phyloP scores from a whole-genome alignment of 2,113 vertebrate genomes.

The Sturnus vulgaris region DNA sequence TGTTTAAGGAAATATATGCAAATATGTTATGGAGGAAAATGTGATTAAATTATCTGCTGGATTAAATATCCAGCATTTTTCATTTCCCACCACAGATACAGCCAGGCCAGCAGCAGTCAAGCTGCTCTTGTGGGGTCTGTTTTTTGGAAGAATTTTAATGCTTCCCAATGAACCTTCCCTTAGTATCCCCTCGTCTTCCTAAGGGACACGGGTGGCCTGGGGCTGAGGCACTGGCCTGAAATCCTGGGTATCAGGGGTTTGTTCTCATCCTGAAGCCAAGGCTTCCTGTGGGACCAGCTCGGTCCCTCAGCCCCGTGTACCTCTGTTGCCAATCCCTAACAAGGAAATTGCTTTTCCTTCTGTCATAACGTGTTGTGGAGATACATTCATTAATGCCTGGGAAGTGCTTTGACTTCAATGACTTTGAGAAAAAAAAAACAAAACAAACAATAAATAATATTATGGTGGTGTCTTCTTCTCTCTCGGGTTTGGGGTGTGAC shows the following conservation, averaged over 20 bases:
- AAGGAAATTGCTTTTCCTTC: constrained; percentile 66
- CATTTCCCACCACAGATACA: not conserved
- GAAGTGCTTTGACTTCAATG: constrained; percentile 37
- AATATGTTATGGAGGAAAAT: not conserved
- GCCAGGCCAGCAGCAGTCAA: not conserved
- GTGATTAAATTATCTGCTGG: not conserved
- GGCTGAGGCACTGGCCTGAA: constrained; percentile 32
- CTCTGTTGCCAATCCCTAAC: constrained; percentile 54
- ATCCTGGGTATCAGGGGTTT: constrained; percentile 53
- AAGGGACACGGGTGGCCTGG: not conserved
- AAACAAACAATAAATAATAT: not conserved
- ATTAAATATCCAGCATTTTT: not conserved
- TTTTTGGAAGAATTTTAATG: not conserved
- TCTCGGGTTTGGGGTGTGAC: not conserved
- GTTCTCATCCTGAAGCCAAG: constrained; percentile 53
- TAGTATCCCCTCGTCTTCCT: not conserved
- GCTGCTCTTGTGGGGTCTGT: not conserved
- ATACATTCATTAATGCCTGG: constrained; percentile 51
- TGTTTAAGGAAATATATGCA: constrained; percentile 22
- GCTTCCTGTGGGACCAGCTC: constrained; percentile 51
- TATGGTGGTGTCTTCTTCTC: not conserved
- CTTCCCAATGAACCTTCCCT: constrained; percentile 29
- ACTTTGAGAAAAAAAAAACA: not conserved
- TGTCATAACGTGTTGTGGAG: constrained; percentile 18
- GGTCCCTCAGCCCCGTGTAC: constrained; percentile 42